A percentile compares a stretch with the other conserved stretches of the same genome.
phyloP scores from a whole-genome alignment of 2,113 vertebrate species.

The Crotophaga sulcirostris region DNA sequence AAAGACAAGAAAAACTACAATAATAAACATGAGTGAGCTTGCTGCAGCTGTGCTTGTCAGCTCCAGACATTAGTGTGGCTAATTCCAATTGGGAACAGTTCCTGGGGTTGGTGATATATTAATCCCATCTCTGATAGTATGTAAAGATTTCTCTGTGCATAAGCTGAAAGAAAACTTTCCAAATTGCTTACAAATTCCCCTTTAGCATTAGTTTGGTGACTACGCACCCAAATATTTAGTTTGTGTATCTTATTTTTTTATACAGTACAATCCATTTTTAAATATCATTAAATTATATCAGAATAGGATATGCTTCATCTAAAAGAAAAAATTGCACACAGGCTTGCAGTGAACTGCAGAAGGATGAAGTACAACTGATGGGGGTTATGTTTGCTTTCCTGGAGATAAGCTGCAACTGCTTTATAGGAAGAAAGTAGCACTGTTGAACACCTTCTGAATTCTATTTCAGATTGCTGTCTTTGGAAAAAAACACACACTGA shows the following conservation, averaged over 20 bases:
- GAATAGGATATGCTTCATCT: background rate
- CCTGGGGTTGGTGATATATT: constrained; percentile 59
- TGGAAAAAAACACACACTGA: background rate
- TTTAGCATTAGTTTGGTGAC: constrained; percentile 39
- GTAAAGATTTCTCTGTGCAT: constrained; percentile 24
- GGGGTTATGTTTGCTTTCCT: background rate
- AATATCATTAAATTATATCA: background rate
- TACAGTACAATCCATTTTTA: background rate
- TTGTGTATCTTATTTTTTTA: constrained; percentile 15
- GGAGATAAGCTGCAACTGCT: background rate
- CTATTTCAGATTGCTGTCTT: background rate
- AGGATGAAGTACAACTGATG: background rate
- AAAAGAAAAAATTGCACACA: background rate
- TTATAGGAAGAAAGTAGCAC: background rate
- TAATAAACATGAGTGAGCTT: constrained; percentile 33
- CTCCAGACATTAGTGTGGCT: constrained; percentile 58
- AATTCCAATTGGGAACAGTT: constrained; percentile 65
- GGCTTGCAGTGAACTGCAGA: background rate
- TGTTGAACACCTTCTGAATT: background rate
- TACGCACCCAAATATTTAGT: constrained; percentile 42
- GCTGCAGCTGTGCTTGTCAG: constrained; percentile 64
- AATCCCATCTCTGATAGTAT: constrained; percentile 39
- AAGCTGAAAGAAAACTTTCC: constrained; percentile 26
- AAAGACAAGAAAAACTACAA: constrained; percentile 39
- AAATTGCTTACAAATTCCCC: constrained; percentile 43